These are phyloP conservation scores for Masticophis lateralis DNA, from an alignment of 2,797 vertebrate species.

Conservation along the genomic window DNA sequence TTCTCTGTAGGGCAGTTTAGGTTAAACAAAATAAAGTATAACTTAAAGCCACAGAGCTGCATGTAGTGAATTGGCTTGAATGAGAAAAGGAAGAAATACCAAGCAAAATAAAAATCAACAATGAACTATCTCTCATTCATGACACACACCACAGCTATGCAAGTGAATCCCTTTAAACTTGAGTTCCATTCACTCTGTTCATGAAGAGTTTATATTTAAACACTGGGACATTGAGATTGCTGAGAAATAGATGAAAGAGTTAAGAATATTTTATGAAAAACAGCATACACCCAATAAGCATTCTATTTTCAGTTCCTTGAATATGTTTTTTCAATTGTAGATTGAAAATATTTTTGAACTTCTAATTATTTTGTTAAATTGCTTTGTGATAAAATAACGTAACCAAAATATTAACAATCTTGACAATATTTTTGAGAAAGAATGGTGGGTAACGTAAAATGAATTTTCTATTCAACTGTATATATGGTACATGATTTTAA, in stretches of 20 bases:
- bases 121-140: not conserved
- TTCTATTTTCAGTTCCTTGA: not conserved
- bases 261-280: not conserved
- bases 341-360: not conserved
- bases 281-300: not conserved
- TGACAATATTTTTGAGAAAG: not conserved
- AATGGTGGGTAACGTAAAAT: not conserved
- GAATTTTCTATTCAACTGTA: not conserved
- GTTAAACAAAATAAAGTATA: not conserved
- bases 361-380: not conserved
- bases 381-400: not conserved
- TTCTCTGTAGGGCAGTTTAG: not conserved
- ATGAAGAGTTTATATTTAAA: constrained; percentile 8
- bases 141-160: not conserved
- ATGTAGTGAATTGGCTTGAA: not conserved
- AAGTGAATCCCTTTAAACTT: not conserved
- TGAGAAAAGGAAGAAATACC: not conserved
- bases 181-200: not conserved
- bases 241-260: not conserved
- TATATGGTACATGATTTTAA: not conserved
- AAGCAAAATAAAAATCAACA: not conserved
- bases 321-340: not conserved
- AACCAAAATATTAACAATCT: not conserved
- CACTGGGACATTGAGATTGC: not conserved
- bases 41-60: not conserved